Percentiles rank a stretch among this genome's conserved stretches.
Conservation (phyloP, 2,797 vertebrate genomes). For the Euthynnus affinis region DNA sequence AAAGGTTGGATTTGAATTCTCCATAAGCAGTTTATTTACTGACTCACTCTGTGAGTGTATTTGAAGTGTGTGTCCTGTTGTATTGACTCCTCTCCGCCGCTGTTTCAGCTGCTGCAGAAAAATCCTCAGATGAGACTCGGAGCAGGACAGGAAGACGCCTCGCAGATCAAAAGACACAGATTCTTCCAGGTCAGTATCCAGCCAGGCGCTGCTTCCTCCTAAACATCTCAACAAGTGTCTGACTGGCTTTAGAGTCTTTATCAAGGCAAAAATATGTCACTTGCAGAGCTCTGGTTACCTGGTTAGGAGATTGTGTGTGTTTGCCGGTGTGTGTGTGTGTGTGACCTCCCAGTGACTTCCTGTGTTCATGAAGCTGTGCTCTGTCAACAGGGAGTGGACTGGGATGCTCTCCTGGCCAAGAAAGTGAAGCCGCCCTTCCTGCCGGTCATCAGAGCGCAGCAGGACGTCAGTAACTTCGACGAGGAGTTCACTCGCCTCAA, state of each 20-base stretch:
- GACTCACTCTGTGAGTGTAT: not conserved
- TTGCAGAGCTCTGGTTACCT: not conserved
- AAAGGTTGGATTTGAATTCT: constrained; percentile 83
- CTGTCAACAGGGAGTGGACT: constrained; percentile 86
- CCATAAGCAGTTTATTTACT: not conserved
- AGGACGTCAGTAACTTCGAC: constrained; percentile 93
- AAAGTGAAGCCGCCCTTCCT: constrained; percentile 90
- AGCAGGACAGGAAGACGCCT: constrained; percentile 89
- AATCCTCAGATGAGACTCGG: constrained; percentile 91
- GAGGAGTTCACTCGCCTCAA: constrained; percentile 92
- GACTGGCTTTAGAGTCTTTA: not conserved
- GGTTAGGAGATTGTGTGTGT: no score
- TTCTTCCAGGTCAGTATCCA: constrained; percentile 90
- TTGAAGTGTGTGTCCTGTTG: not conserved
- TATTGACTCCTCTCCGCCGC: not conserved
- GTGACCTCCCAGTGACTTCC: not conserved
- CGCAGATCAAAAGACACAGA: constrained; percentile 91
- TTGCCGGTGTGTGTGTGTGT: not conserved
- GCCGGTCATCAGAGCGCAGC: constrained; percentile 84
- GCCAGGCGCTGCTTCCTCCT: no score
- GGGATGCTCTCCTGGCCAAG: constrained; percentile 90
- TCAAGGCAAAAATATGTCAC: no score
- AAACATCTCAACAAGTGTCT: no score
- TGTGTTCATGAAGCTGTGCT: not conserved
- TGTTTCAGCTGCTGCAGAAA: constrained; percentile 92